Percentiles rank a stretch among this genome's conserved stretches.
These are phyloP conservation scores for Bombylius discolor DNA, from an alignment of 2,888 invertebrate genomes.

Conservation along the genomic window DNA sequence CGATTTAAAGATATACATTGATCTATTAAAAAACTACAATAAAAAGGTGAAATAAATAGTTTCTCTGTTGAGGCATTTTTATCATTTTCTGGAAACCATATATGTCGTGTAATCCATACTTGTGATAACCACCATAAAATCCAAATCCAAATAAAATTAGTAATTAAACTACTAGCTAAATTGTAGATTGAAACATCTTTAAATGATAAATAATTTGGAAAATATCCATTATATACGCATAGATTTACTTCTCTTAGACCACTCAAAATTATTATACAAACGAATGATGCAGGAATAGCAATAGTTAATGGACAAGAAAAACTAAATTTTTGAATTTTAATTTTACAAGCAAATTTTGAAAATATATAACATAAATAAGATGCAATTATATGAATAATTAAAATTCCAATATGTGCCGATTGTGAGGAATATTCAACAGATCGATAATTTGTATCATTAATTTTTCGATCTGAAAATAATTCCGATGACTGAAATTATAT, in stretches of 20 bases:
- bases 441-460: constrained; percentile 7
- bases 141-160: constrained; percentile 66
- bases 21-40: constrained; percentile 68
- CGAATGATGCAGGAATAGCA: constrained; percentile 59
- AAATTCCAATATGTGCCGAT: constrained; percentile 40
- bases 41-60: constrained; percentile 73
- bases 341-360: constrained; percentile 75
- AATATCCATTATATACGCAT: constrained; percentile 49
- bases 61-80: constrained; percentile 73
- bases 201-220: constrained; percentile 79
- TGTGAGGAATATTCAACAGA: constrained; percentile 18
- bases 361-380: constrained; percentile 54
- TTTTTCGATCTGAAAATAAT: constrained; percentile 5
- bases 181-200: constrained; percentile 56
- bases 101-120: constrained; percentile 71
- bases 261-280: constrained; percentile 52
- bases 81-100: constrained; percentile 75
- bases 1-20: constrained; percentile 74
- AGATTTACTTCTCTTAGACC: constrained; percentile 50
- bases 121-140: constrained; percentile 70
- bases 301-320: constrained; percentile 73
- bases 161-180: constrained; percentile 42
- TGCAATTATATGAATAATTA: constrained; percentile 50
- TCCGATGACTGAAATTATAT: constrained; percentile 1
- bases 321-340: constrained; percentile 77